These are phyloP conservation scores for Hypothenemus hampei DNA, from an alignment of 1,140 invertebrate genomes.

Conservation along the genomic window DNA sequence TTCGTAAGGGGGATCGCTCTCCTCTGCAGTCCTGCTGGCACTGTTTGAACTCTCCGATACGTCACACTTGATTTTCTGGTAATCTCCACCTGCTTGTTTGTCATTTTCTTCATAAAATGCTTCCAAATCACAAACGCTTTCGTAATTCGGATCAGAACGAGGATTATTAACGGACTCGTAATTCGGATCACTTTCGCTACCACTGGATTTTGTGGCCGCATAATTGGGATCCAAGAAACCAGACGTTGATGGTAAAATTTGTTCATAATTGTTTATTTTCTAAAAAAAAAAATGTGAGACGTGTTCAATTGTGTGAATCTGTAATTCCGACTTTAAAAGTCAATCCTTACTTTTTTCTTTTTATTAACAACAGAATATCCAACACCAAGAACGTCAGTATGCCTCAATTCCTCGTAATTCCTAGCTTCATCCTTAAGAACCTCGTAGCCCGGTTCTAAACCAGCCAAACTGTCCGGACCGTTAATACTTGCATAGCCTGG, in stretches of 20 bases:
- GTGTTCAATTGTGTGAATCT: not conserved
- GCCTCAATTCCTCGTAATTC: slow-evolving; percentile 65
- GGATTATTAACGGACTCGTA: slow-evolving; percentile 51
- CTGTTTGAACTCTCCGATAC: slow-evolving; percentile 37
- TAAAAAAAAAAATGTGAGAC: not conserved
- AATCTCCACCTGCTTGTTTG: slow-evolving; percentile 46
- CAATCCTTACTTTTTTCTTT: slow-evolving; percentile 32
- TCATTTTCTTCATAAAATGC: slow-evolving; percentile 51
- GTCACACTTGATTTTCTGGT: slow-evolving; percentile 47
- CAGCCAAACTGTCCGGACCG: slow-evolving; percentile 53
- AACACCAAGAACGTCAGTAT: slow-evolving; percentile 41
- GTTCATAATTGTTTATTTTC: slow-evolving; percentile 56
- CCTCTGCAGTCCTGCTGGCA: slow-evolving; percentile 27
- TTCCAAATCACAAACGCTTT: slow-evolving; percentile 54
- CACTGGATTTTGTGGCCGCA: slow-evolving; percentile 55
- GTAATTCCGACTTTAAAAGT: not conserved
- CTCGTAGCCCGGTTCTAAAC: slow-evolving; percentile 60
- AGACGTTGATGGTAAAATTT: slow-evolving; percentile 57
- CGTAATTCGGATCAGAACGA: slow-evolving; percentile 47
- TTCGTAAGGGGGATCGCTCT: slow-evolving; percentile 51
- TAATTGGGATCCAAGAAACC: slow-evolving; percentile 50
- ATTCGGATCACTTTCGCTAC: slow-evolving; percentile 58
- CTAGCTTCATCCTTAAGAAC: slow-evolving; percentile 48
- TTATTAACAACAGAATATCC: slow-evolving; percentile 54
- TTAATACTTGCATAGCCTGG: slow-evolving; percentile 47